A percentile compares a stretch with the other conserved stretches of the same genome.
These are phyloP conservation scores for Scrobipalpa atriplicella DNA, from an alignment of 2,888 invertebrate species.

Conservation along the genomic window DNA sequence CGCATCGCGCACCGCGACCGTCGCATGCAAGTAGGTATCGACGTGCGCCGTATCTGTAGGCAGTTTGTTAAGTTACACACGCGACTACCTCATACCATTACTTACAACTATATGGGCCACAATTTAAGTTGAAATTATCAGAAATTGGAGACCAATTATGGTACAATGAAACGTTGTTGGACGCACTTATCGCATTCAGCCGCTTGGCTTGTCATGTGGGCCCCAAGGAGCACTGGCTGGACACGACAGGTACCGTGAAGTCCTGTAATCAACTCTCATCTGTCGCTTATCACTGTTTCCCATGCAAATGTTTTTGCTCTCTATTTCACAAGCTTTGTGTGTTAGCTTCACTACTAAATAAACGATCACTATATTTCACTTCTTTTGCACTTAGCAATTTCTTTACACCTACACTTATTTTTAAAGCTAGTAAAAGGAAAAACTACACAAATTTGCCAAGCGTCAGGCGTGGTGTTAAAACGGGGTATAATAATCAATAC, in stretches of 20 bases:
- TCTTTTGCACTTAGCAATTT: conserved; percentile 8
- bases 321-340: conserved; percentile 40
- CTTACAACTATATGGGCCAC: conserved; percentile 5
- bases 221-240: conserved; percentile 43
- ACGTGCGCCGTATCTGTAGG: conserved; percentile 47
- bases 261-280: conserved; percentile 39
- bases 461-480: too few relatives aligned
- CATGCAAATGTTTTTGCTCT: conserved; percentile 38
- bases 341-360: neutral
- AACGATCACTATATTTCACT: neutral
- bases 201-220: conserved; percentile 74
- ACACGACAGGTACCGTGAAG: conserved; percentile 61
- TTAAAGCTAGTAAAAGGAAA: too few relatives aligned
- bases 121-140: neutral
- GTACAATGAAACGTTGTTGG: conserved; percentile 9
- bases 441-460: too few relatives aligned
- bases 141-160: neutral
- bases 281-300: conserved; percentile 51
- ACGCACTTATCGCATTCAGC: conserved; percentile 38
- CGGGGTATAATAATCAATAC: too few relatives aligned
- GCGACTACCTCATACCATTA: conserved; percentile 28
- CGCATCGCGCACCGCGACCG: conserved; percentile 75
- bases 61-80: conserved; percentile 42
- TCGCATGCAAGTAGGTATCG: conserved; percentile 77
- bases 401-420: neutral